Evolutionary conservation across 2,888 invertebrate genomes (phyloP).

Genomic region (Thelaira solivaga): DNA sequence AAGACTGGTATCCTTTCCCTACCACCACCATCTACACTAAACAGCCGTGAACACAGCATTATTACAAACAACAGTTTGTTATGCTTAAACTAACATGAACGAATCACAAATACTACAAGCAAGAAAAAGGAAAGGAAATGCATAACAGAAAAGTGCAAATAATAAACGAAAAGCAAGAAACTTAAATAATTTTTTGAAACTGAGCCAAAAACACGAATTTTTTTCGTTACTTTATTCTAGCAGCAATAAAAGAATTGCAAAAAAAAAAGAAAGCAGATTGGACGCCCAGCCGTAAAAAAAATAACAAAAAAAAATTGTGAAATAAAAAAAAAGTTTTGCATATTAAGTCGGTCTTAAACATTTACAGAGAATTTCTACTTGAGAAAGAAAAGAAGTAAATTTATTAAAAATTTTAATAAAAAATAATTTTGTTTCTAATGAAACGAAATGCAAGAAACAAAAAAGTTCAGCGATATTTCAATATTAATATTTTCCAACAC

Average conservation of each 20-base stretch:
- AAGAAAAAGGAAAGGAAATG: constrained; percentile 25
- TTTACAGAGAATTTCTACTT: background rate
- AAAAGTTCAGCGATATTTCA: background rate
- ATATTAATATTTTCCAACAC: background rate
- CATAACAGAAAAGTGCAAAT: background rate
- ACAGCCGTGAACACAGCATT: background rate
- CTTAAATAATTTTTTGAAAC: constrained; percentile 51
- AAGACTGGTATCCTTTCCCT: too few species aligned
- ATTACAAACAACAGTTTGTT: constrained; percentile 16
- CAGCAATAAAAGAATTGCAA: too few species aligned
- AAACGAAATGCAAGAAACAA: too few species aligned
- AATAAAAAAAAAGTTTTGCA: background rate
- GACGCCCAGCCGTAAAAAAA: background rate
- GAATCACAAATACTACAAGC: constrained; percentile 52
- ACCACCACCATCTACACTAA: constrained; percentile 13
- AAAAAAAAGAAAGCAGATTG: background rate
- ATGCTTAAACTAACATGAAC: constrained; percentile 40
- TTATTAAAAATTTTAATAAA: too few species aligned
- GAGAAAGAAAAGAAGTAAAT: background rate
- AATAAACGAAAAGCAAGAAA: constrained; percentile 6
- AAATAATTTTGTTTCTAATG: too few species aligned
- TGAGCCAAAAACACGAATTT: constrained; percentile 58
- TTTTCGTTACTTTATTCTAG: too few species aligned
- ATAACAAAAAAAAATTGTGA: background rate
- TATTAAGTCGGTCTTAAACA: background rate